These are phyloP conservation scores for Zaprionus lachaisei DNA, from an alignment of 1,140 invertebrate species.

Conservation along the genomic window DNA sequence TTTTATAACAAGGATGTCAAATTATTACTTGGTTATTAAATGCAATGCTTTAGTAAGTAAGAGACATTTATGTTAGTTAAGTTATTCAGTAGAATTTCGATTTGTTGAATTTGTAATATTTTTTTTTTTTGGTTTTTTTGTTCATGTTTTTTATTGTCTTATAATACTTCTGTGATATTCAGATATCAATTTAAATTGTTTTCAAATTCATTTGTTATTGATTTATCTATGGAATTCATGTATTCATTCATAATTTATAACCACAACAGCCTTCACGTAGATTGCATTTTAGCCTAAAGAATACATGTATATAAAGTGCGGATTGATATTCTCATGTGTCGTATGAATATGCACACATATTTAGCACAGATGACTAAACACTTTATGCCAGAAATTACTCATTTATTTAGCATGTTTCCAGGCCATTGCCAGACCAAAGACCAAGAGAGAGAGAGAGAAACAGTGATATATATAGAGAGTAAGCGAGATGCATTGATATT, in stretches of 20 bases:
- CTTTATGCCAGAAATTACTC: conserved; percentile 37
- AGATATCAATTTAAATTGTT: not conserved
- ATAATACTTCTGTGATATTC: not conserved
- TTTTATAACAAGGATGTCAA: no score
- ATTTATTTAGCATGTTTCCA: conserved; percentile 39
- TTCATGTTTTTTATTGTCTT: not conserved
- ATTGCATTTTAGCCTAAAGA: not conserved
- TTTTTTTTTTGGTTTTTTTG: no score
- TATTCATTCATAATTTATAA: not conserved
- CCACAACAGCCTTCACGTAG: not conserved
- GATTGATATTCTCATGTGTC: not conserved
- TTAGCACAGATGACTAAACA: not conserved
- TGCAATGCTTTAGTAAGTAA: no score
- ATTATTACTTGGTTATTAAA: no score
- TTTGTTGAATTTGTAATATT: no score
- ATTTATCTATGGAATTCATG: conserved; percentile 1
- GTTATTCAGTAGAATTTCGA: no score
- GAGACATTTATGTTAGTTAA: no score
- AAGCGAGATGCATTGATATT: conserved; percentile 16
- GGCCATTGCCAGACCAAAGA: conserved; percentile 22
- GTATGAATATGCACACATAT: not conserved
- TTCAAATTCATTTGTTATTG: not conserved
- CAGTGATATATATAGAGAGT: not conserved
- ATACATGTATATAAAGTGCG: not conserved
- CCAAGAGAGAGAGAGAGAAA: not conserved